phyloP scores from a whole-genome alignment of 2,113 vertebrate species.

The Passerina amoena region DNA sequence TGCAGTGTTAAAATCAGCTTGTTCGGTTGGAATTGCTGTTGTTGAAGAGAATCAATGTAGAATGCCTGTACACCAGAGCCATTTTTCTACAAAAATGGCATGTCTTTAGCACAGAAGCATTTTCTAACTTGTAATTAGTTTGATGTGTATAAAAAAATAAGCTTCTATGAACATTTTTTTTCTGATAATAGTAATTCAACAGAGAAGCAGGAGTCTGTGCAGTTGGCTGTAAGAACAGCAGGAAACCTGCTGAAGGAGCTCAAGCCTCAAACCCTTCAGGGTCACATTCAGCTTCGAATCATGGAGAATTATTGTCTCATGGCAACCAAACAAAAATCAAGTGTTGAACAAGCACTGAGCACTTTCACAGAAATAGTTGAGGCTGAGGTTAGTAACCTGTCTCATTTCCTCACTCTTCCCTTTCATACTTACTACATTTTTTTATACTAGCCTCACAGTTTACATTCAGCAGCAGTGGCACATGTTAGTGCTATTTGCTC shows the following conservation, averaged over 20 bases:
- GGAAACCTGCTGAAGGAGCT: slow-evolving; percentile 95
- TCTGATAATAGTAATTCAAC: slow-evolving; percentile 82
- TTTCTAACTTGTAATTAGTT: background rate
- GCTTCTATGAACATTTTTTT: background rate
- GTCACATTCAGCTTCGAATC: slow-evolving; percentile 87
- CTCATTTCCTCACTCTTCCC: background rate
- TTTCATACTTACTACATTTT: background rate
- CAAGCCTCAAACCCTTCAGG: slow-evolving; percentile 89
- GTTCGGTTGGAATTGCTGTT: background rate
- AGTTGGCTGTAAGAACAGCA: slow-evolving; percentile 91
- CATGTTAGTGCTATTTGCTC: background rate
- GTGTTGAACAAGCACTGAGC: slow-evolving; percentile 86
- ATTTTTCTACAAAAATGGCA: background rate
- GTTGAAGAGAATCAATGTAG: background rate
- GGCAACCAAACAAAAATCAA: slow-evolving; percentile 92
- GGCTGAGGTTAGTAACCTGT: slow-evolving; percentile 83
- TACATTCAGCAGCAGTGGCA: background rate
- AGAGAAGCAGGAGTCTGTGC: slow-evolving; percentile 95
- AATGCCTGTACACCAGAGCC: background rate
- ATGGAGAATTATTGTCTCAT: slow-evolving; percentile 93
- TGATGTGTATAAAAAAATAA: background rate
- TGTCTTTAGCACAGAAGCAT: background rate
- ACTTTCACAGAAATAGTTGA: slow-evolving; percentile 90
- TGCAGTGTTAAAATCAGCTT: background rate
- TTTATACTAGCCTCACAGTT: background rate